A percentile compares a stretch with the other conserved stretches of the same genome.
Conservation (phyloP, 1,140 invertebrate genomes). For the Neodiprion fabricii region DNA sequence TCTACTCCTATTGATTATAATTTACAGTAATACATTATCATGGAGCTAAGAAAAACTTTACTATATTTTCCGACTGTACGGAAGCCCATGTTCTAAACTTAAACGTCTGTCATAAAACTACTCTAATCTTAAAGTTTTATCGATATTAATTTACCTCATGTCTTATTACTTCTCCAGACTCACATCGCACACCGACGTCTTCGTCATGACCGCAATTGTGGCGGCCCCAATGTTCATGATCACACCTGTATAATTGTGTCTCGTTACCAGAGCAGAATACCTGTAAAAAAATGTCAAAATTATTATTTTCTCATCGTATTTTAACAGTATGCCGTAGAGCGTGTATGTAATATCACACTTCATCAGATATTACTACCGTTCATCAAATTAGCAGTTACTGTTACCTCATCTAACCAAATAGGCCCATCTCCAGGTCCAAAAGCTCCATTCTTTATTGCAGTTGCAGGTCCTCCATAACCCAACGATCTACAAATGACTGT, state of each 20-base stretch:
- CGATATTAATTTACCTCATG: slow-evolving; percentile 46
- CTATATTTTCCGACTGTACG: too few relatives aligned
- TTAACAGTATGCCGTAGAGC: not conserved
- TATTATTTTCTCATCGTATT: slow-evolving; percentile 24
- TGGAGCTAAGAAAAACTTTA: not conserved
- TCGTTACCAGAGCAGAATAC: slow-evolving; percentile 76
- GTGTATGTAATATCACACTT: too few relatives aligned
- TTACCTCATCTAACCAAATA: slow-evolving; percentile 75
- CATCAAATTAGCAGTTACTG: too few relatives aligned
- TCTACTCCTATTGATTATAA: not conserved
- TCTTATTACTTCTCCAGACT: slow-evolving; percentile 38
- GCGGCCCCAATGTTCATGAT: slow-evolving; percentile 72
- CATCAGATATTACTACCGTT: too few relatives aligned
- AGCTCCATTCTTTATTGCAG: slow-evolving; percentile 60
- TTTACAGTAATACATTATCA: not conserved
- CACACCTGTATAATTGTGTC: slow-evolving; percentile 67
- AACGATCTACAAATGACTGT: slow-evolving; percentile 70
- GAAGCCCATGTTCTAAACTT: too few relatives aligned
- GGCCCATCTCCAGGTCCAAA: slow-evolving; percentile 65
- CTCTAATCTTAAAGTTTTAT: too few relatives aligned
- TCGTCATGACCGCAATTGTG: slow-evolving; percentile 79
- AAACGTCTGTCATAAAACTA: too few relatives aligned
- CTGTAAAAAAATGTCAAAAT: slow-evolving; percentile 47
- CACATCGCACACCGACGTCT: slow-evolving; percentile 74
- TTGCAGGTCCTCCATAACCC: slow-evolving; percentile 66